Conservation (phyloP, 2,113 vertebrate species). For the Enhydra lutris region DNA sequence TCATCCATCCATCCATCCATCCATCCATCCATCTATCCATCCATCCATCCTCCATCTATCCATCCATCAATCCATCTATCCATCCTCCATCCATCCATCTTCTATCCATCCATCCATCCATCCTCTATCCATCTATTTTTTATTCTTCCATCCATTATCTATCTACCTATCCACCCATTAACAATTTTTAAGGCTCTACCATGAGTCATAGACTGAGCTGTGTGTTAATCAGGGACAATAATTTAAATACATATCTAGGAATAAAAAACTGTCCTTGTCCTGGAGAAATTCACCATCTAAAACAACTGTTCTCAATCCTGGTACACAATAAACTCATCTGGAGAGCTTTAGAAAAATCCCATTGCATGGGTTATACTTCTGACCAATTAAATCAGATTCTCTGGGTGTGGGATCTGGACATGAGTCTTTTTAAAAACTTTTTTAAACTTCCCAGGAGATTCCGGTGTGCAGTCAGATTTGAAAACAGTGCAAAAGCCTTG, state of each 20-base stretch:
- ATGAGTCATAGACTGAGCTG: background rate
- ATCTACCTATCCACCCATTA: background rate
- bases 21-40: background rate
- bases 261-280: background rate
- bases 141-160: background rate
- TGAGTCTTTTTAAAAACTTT: background rate
- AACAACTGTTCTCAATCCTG: background rate
- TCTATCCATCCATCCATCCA: background rate
- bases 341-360: background rate
- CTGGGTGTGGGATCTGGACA: background rate
- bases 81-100: background rate
- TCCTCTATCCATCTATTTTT: too few species aligned
- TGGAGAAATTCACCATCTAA: background rate
- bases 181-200: background rate
- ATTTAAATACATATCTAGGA: background rate
- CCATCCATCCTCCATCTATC: background rate
- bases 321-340: background rate
- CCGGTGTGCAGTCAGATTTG: background rate
- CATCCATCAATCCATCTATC: too few species aligned
- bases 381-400: background rate
- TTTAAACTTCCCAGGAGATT: background rate
- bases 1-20: background rate
- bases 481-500: background rate
- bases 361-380: background rate
- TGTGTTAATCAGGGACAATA: background rate